Percentiles rank a stretch among this genome's conserved stretches.
Conservation (phyloP, 2,888 invertebrate genomes). For the Oxycera nigricornis region DNA sequence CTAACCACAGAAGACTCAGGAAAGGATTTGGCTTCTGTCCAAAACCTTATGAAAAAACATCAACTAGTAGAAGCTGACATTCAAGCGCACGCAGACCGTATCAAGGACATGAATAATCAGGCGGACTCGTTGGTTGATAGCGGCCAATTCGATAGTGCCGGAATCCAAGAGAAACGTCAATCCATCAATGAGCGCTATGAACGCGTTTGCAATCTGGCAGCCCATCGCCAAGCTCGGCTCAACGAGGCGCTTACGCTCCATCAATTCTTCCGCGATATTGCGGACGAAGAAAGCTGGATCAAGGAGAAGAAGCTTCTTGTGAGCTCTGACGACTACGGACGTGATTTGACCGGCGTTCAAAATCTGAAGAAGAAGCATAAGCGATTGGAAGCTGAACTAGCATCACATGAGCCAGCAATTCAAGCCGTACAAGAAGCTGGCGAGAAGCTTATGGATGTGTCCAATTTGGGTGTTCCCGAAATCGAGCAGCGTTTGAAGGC, state of each 20-base stretch:
- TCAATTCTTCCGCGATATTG: constrained; percentile 99
- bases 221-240: constrained; percentile 88
- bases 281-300: constrained; percentile 99
- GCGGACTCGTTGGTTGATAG: constrained; percentile 95
- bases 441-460: constrained; percentile 92
- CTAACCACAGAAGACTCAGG: constrained; percentile 96
- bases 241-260: constrained; percentile 98
- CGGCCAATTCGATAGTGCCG: constrained; percentile 96
- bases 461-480: constrained; percentile 89
- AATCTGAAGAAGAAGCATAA: constrained; percentile 99
- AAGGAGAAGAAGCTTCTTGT: constrained; percentile 98
- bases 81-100: constrained; percentile 93
- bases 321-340: constrained; percentile 97
- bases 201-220: constrained; percentile 89
- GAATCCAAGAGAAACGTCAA: constrained; percentile 92
- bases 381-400: constrained; percentile 96
- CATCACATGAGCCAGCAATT: constrained; percentile 97
- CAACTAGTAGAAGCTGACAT: constrained; percentile 98
- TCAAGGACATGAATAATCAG: constrained; percentile 92
- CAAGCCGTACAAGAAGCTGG: constrained; percentile 91
- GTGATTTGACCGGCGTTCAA: constrained; percentile 97
- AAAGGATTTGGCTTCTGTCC: constrained; percentile 97
- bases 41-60: constrained; percentile 98
- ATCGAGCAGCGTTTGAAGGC: constrained; percentile 86
- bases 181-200: constrained; percentile 97